phyloP scores from a whole-genome alignment of 2,888 invertebrate genomes.

The Pseudeuparius sepicola region DNA sequence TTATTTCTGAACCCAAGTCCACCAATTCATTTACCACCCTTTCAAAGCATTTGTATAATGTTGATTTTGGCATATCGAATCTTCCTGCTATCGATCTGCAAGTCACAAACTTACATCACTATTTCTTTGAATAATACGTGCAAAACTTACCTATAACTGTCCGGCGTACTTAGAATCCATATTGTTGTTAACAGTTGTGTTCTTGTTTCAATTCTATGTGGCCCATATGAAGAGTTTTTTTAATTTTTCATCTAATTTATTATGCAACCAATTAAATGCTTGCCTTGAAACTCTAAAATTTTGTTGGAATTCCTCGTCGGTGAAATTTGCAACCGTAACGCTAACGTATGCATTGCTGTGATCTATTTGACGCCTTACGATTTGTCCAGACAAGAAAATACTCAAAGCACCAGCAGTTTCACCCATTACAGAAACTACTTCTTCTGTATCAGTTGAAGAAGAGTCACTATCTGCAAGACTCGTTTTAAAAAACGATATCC shows the following conservation, averaged over 20 bases:
- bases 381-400: no score
- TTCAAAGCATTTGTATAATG: slow-evolving; percentile 13
- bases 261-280: slow-evolving; percentile 7
- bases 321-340: neutral
- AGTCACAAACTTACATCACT: no score
- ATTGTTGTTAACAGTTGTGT: slow-evolving; percentile 14
- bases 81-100: slow-evolving; percentile 17
- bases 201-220: slow-evolving; percentile 5
- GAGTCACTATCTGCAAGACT: slow-evolving; percentile 2
- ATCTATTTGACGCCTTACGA: no score
- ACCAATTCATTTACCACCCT: slow-evolving; percentile 13
- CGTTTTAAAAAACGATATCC: neutral
- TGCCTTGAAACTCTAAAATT: slow-evolving; percentile 13
- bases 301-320: slow-evolving; percentile 10
- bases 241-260: slow-evolving; percentile 5
- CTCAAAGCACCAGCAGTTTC: neutral
- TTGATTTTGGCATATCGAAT: slow-evolving; percentile 17
- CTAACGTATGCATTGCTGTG: no score
- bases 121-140: neutral
- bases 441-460: neutral
- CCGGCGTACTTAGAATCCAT: slow-evolving; percentile 18
- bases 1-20: slow-evolving; percentile 10
- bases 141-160: slow-evolving; percentile 16
- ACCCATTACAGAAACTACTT: neutral
- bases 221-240: slow-evolving; percentile 3